Evolutionary conservation across 2,113 vertebrate species (phyloP), one percentile per base, ranked within the genome.

Genomic region (Phrynocephalus versicolor): DNA sequence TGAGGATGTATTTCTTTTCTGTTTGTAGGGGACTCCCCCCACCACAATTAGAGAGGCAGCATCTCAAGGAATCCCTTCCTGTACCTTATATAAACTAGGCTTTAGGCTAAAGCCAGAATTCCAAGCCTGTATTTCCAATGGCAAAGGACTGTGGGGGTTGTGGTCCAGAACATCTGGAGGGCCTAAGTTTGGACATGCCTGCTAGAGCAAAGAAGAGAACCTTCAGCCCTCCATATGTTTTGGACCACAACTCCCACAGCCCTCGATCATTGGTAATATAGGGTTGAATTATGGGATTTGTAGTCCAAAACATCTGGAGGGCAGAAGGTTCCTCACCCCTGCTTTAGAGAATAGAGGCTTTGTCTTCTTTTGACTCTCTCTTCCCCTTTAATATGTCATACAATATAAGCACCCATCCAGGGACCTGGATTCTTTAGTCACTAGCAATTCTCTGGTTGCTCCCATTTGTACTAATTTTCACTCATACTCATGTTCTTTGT

Each of bases 321-420:
- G n/a, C n/a, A n/a, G n/a, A n/a, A n/a, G n/a, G n/a, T n/a, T n/a
- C n/a, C n/a, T n/a, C n/a, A n/a, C n/a, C n/a, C n/a, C n/a, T n/a
- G n/a, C n/a, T n/a, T n/a, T 45, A 25, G 39, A 39, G 76, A 86
- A 65, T 81, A 84, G 51, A 33, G 82, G 9, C 69, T 72, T 16
- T 58, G 41, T 58, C 89, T 18, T 81, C 30, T 81, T 83, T 23
- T 60, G 37, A 1, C 0, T 0, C 72, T 70, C 3, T 3, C 45
- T 90, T 27, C 39, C 69, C 67, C 86, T 74, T 91, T 57, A 72
- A 6, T 51, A 2, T n/a, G 41, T 39, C 55, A 41, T 60, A n/a
- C 64, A 79, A 62, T 2, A 83, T 12, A 30, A 79, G 78, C 79
- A 51, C 45, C 5, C 10, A 10, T 51, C 45, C 9, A 74, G 41